Conservation (phyloP, 2,113 vertebrate species). For the Neopipo cinnamomea region DNA sequence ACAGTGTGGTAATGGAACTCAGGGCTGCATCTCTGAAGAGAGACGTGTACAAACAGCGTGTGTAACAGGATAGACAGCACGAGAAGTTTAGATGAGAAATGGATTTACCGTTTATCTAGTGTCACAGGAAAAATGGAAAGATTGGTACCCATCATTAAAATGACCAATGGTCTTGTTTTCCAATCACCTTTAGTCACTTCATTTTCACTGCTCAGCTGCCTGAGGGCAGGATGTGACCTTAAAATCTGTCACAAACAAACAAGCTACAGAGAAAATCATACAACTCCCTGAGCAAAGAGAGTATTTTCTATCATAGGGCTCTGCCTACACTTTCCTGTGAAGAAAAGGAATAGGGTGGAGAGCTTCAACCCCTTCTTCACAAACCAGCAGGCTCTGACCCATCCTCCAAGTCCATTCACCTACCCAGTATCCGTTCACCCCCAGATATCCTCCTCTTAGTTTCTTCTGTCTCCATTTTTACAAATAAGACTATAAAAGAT, state of each 20-base stretch:
- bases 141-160: not conserved
- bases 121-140: not conserved
- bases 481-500: not conserved
- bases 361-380: not conserved
- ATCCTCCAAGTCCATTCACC: not conserved
- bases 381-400: not conserved
- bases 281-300: not conserved
- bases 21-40: not conserved
- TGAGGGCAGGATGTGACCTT: not conserved
- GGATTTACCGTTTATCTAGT: not conserved
- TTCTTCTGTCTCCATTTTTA: not conserved
- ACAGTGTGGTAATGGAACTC: not conserved
- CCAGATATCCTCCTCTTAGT: not conserved
- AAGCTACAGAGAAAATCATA: not conserved
- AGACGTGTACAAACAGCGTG: not conserved
- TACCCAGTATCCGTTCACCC: not conserved
- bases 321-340: not conserved
- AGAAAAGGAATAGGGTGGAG: not conserved
- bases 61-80: not conserved
- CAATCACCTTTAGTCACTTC: not conserved
- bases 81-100: not conserved
- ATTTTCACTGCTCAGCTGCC: not conserved
- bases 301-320: not conserved
- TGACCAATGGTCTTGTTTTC: not conserved
- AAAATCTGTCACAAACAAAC: not conserved